Conservation (phyloP, 1,140 invertebrate species). For the Chionoecetes opilio region DNA sequence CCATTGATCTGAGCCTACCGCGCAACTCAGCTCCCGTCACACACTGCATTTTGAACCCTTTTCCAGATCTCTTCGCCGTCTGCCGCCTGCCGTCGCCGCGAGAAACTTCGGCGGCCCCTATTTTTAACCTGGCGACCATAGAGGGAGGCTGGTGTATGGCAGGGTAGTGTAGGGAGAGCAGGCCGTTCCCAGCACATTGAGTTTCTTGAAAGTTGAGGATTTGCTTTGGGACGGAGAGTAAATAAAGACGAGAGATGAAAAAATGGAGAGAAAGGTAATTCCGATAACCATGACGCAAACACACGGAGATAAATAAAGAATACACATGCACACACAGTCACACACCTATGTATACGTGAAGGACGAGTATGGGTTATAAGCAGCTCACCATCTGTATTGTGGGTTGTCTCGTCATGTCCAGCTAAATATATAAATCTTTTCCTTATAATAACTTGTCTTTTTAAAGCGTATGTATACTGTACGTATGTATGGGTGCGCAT, state of each 20-base stretch:
- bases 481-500: conserved; percentile 11
- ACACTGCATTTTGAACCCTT: conserved; percentile 28
- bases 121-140: neutral
- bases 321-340: neutral
- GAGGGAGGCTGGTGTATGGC: neutral
- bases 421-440: neutral
- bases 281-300: neutral
- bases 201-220: neutral
- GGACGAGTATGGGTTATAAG: too few relatives aligned
- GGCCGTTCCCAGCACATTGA: neutral
- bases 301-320: neutral
- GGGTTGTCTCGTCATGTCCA: neutral
- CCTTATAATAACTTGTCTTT: neutral
- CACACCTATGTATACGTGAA: neutral
- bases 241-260: too few relatives aligned
- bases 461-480: neutral
- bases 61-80: conserved; percentile 12
- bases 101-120: neutral
- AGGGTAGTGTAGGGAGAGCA: neutral
- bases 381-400: too few relatives aligned
- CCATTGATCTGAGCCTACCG: conserved; percentile 15
- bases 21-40: neutral
- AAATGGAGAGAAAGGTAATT: neutral
- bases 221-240: too few relatives aligned
- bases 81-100: neutral